phyloP scores from a whole-genome alignment of 2,113 vertebrate species.

The Chauna torquata region DNA sequence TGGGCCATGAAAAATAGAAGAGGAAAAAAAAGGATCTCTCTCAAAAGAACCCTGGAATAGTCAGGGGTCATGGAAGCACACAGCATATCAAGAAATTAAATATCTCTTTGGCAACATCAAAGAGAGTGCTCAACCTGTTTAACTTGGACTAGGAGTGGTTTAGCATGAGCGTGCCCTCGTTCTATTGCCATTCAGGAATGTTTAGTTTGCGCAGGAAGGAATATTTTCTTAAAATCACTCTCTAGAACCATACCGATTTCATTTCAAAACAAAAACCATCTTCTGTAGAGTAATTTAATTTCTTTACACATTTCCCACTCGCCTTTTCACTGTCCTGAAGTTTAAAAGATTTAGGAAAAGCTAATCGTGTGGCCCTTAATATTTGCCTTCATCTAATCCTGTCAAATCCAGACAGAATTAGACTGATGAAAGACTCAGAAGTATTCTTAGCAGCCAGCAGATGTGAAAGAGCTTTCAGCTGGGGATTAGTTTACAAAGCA shows the following conservation, averaged over 20 bases:
- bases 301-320: background rate
- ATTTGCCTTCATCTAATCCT: slow-evolving; percentile 36
- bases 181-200: background rate
- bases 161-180: background rate
- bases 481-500: slow-evolving; percentile 37
- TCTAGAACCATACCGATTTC: background rate
- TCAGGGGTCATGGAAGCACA: background rate
- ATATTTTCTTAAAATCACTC: background rate
- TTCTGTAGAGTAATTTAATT: background rate
- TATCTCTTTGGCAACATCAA: background rate
- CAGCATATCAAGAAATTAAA: background rate
- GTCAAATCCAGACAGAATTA: slow-evolving; percentile 46
- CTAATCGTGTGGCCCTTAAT: background rate
- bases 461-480: slow-evolving; percentile 39
- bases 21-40: background rate
- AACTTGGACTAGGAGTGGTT: background rate
- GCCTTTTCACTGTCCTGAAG: background rate
- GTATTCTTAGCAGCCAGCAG: slow-evolving; percentile 59
- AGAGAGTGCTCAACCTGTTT: background rate
- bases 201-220: background rate
- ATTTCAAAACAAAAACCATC: background rate
- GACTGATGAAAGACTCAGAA: slow-evolving; percentile 32
- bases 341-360: background rate
- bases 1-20: background rate
- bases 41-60: background rate